phyloP scores from a whole-genome alignment of 2,888 invertebrate species.

The Cosmia pyralina region DNA sequence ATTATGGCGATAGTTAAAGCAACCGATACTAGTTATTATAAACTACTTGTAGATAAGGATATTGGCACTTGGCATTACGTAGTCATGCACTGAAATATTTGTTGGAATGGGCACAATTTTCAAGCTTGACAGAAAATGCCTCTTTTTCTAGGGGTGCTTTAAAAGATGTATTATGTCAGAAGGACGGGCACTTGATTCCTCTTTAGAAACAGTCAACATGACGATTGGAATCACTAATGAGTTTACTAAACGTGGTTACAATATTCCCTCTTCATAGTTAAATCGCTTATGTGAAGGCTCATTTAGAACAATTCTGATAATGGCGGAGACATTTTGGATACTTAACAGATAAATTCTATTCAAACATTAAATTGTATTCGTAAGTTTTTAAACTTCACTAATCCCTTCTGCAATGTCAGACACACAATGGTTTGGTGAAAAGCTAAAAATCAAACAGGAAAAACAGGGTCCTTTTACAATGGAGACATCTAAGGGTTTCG shows the following conservation, averaged over 20 bases:
- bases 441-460: not conserved
- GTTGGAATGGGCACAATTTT: not conserved
- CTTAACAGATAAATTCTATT: too few species aligned
- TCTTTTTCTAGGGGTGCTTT: not conserved
- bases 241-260: not conserved
- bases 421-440: not conserved
- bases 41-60: constrained; percentile 29
- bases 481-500: constrained; percentile 4
- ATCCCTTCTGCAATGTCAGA: not conserved
- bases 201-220: not conserved
- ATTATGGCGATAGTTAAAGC: constrained; percentile 45
- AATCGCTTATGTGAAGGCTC: not conserved
- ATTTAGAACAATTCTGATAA: not conserved
- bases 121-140: not conserved
- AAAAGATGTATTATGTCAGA: not conserved
- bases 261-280: not conserved
- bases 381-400: not conserved
- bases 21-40: constrained; percentile 28
- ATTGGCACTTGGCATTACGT: constrained; percentile 13
- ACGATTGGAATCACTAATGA: constrained; percentile 9
- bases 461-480: constrained; percentile 16
- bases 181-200: not conserved
- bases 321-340: not conserved
- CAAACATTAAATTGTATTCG: not conserved
- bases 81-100: constrained; percentile 4